phyloP scores from a whole-genome alignment of 2,888 invertebrate species.

The Entomobrya proxima region DNA sequence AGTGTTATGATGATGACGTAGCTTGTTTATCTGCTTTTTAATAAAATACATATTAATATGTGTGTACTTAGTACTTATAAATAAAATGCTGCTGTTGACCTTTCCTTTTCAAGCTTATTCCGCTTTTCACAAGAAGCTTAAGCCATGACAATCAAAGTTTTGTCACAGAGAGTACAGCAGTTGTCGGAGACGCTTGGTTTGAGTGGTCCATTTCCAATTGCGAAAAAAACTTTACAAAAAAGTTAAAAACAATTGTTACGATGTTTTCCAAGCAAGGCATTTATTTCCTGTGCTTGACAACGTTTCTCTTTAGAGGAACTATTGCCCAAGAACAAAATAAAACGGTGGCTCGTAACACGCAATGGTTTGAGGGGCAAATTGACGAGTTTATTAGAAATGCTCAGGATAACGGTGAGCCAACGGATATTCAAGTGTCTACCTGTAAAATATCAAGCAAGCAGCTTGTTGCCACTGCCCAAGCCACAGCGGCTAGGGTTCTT shows the following conservation, averaged over 20 bases:
- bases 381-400: constrained; percentile 74
- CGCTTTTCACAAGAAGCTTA: constrained; percentile 31
- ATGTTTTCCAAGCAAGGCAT: neutral
- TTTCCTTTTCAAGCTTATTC: constrained; percentile 40
- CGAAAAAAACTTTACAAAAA: neutral
- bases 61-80: too few species aligned
- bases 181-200: constrained; percentile 38
- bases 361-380: constrained; percentile 74
- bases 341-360: constrained; percentile 17
- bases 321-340: constrained; percentile 9
- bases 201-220: constrained; percentile 21
- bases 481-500: constrained; percentile 78
- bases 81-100: constrained; percentile 28
- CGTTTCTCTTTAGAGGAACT: neutral
- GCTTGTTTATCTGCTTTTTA: constrained; percentile 17
- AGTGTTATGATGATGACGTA: constrained; percentile 15
- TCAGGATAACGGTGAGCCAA: constrained; percentile 75
- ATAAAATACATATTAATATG: constrained; percentile 13
- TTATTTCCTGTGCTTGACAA: neutral
- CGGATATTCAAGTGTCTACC: constrained; percentile 77
- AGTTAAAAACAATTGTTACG: neutral
- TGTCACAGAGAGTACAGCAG: constrained; percentile 30
- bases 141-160: constrained; percentile 42
- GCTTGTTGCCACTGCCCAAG: constrained; percentile 77
- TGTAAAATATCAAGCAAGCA: constrained; percentile 78